Percentiles rank a stretch among this genome's conserved stretches.
Evolutionary conservation across 2,888 invertebrate species (phyloP).

Genomic region (Platerodrilus igneus): DNA sequence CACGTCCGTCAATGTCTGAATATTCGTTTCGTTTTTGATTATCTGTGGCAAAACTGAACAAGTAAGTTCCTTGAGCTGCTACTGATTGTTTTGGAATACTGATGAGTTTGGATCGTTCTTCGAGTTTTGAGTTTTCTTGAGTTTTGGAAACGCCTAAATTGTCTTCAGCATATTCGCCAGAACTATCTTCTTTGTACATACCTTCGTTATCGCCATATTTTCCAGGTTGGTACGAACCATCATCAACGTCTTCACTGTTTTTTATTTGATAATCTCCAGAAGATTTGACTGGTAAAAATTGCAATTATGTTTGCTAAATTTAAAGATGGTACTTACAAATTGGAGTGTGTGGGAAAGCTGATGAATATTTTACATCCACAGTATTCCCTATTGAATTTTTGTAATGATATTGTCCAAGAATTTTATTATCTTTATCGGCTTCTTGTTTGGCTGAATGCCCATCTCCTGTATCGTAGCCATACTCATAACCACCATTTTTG

Average conservation of each 20-base stretch:
- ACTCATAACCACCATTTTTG: conserved; percentile 42
- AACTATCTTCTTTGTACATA: conserved; percentile 9
- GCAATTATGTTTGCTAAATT: too few species aligned
- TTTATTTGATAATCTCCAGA: too few species aligned
- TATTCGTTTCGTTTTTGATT: conserved; percentile 31
- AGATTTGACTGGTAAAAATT: too few species aligned
- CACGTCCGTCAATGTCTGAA: conserved; percentile 29
- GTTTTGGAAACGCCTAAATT: too few species aligned
- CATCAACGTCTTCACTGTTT: conserved; percentile 4
- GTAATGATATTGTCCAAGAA: conserved; percentile 39
- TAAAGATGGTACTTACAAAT: too few species aligned
- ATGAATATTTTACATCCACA: conserved; percentile 38
- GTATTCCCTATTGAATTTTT: conserved; percentile 32
- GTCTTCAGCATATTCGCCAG: conserved; percentile 5
- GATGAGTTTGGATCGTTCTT: too few species aligned
- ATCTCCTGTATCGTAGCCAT: conserved; percentile 42
- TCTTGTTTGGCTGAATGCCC: conserved; percentile 39
- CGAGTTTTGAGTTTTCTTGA: too few species aligned
- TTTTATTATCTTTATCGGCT: conserved; percentile 39
- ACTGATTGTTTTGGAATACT: too few species aligned
- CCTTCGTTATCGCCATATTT: conserved; percentile 11
- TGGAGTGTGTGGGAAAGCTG: too few species aligned
- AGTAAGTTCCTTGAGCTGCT: conserved; percentile 36
- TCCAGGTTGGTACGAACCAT: conserved; percentile 11
- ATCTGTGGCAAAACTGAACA: conserved; percentile 31